Conservation (phyloP, 2,113 vertebrate species). For the Marmota monax region DNA sequence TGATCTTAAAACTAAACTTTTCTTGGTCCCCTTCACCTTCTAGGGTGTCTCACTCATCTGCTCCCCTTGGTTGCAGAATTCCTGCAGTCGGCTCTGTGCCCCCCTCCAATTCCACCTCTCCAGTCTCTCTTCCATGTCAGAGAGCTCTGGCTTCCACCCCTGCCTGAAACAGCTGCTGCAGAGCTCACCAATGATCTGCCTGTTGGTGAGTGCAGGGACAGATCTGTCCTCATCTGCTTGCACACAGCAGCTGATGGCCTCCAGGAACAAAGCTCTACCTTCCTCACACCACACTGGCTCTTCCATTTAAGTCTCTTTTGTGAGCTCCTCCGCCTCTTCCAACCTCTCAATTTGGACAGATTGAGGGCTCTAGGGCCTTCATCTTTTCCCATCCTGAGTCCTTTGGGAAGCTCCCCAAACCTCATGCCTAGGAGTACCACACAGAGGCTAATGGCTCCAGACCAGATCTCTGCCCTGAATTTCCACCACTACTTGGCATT, state of each 20-base stretch:
- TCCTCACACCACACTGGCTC: neutral
- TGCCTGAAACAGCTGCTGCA: neutral
- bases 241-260: neutral
- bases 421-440: neutral
- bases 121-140: neutral
- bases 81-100: neutral
- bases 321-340: neutral
- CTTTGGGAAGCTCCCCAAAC: neutral
- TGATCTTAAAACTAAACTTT: neutral
- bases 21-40: neutral
- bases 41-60: neutral
- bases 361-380: no score
- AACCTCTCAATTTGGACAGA: neutral
- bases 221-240: neutral
- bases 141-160: neutral
- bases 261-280: neutral
- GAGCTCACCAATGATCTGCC: neutral
- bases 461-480: neutral
- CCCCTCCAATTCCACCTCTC: neutral
- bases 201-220: no score
- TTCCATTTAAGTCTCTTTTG: neutral
- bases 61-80: neutral
- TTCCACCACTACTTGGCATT: neutral
- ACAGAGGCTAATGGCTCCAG: neutral
- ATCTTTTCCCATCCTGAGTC: neutral